Conservation (phyloP, 1,140 invertebrate species). For the Venustaconcha ellipsiformis region DNA sequence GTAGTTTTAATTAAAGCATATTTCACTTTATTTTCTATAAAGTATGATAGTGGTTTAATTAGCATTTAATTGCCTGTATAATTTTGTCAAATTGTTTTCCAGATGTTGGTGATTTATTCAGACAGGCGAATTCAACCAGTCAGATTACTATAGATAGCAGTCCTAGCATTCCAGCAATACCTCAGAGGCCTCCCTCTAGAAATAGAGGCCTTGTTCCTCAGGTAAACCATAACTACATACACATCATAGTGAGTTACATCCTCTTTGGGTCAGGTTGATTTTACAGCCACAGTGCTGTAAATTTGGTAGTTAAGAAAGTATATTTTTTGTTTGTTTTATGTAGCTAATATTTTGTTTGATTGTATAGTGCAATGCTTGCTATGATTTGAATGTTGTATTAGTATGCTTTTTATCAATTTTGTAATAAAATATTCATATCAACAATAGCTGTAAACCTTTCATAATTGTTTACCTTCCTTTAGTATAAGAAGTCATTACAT, state of each 20-base stretch:
- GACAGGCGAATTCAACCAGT: conserved; percentile 32
- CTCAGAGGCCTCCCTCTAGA: conserved; percentile 40
- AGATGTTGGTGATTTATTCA: conserved; percentile 46
- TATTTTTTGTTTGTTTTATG: neutral
- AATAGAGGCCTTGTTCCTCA: conserved; percentile 43
- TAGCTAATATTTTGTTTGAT: neutral
- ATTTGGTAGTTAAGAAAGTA: neutral
- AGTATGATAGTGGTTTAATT: too few relatives aligned
- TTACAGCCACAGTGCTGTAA: too few relatives aligned
- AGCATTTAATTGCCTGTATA: too few relatives aligned
- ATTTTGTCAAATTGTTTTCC: conserved; percentile 11
- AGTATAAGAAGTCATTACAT: too few relatives aligned
- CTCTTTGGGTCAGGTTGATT: too few relatives aligned
- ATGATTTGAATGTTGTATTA: neutral
- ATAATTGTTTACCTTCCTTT: too few relatives aligned
- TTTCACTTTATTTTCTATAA: too few relatives aligned
- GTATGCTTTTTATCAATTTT: neutral
- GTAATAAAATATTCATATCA: too few relatives aligned
- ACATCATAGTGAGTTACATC: too few relatives aligned
- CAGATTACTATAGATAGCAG: conserved; percentile 11
- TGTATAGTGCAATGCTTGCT: neutral
- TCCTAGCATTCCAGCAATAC: conserved; percentile 7
- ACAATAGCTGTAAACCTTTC: too few relatives aligned
- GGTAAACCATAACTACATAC: neutral
- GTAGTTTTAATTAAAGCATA: too few relatives aligned